Evolutionary conservation across 2,113 vertebrate species (phyloP).

Genomic region (Conger conger): DNA sequence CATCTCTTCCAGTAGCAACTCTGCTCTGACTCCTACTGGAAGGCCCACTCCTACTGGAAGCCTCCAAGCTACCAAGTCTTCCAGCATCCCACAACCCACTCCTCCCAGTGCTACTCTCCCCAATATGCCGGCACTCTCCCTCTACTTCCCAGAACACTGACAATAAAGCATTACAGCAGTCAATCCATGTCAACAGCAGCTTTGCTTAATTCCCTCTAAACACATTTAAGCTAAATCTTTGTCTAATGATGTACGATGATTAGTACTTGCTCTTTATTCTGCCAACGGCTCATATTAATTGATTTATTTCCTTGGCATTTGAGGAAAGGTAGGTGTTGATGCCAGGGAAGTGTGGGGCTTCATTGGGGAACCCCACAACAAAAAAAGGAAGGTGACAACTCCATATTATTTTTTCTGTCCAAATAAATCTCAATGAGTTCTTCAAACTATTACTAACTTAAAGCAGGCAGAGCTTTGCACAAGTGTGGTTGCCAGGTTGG

Average conservation of each 20-base stretch:
- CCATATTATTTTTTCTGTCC: not conserved
- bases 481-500: not conserved
- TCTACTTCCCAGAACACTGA: conserved; percentile 76
- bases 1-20: not conserved
- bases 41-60: conserved; percentile 14
- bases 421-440: not conserved
- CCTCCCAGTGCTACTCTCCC: conserved; percentile 62
- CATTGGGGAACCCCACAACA: conserved; percentile 35
- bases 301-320: conserved; percentile 32
- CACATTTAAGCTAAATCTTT: conserved; percentile 81
- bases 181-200: conserved; percentile 81
- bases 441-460: conserved; percentile 6
- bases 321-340: conserved; percentile 41
- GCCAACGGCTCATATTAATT: conserved; percentile 67
- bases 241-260: conserved; percentile 81
- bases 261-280: conserved; percentile 69
- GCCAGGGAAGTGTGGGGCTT: conserved; percentile 18
- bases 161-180: conserved; percentile 81
- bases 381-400: not conserved
- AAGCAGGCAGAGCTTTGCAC: not conserved
- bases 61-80: conserved; percentile 40
- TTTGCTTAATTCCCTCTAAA: conserved; percentile 83
- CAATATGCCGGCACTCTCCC: conserved; percentile 61
- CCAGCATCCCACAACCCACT: conserved; percentile 68
- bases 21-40: not conserved